Evolutionary conservation across 2,797 vertebrate genomes (phyloP), one percentile per base, ranked within the genome.

Genomic region (Pipistrellus kuhlii): DNA sequence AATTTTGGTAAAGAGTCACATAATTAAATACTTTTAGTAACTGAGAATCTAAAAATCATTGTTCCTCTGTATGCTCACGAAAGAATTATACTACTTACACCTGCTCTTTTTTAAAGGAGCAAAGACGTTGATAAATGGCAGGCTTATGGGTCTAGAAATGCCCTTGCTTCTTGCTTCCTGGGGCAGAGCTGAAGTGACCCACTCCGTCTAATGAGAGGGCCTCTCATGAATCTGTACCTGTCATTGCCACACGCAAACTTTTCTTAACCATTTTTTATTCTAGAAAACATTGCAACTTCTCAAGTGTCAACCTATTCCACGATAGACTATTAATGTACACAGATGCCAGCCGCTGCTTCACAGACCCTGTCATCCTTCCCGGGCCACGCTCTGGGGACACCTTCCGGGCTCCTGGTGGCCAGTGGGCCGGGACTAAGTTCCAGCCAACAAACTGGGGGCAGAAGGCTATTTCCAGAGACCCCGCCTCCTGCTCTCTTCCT

Each of bases 291-390:
- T 44, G 71, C 14, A 41, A 75, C 32, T 15, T 41, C 59, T 76
- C 59, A 23, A 62, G 27, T 30, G 46, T 80, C 12, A 30, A 41
- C 32, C 15, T 10, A 14, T 44, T 27, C n/a, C 32, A 2, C 12
- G 5, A 4, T n/a, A 8, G 30, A 84, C 46, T 32, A 0, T 53
- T 4, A 32, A 15, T 6, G 41, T 3, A 7, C 2, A 0, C 6
- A n/a, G 55, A 21, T 2, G 27, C 59, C 55, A 17, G 41, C 51
- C 0, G 0, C 20, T 6, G 55, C 55, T 12, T 53, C 20, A 1
- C 32, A 46, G 55, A 18, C 25, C 13, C 23, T 20, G 1, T 32
- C 21, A 0, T 11, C 44, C 5, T 25, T 6, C 57, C 80, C 8
- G 68, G 8, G 10, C 20, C 21, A 0, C 27, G 0, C 17, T 23